Percentiles rank a stretch among this genome's conserved stretches.
These are phyloP conservation scores for Mormyrus iriodes DNA, from an alignment of 2,113 vertebrate species.

Conservation along the genomic window DNA sequence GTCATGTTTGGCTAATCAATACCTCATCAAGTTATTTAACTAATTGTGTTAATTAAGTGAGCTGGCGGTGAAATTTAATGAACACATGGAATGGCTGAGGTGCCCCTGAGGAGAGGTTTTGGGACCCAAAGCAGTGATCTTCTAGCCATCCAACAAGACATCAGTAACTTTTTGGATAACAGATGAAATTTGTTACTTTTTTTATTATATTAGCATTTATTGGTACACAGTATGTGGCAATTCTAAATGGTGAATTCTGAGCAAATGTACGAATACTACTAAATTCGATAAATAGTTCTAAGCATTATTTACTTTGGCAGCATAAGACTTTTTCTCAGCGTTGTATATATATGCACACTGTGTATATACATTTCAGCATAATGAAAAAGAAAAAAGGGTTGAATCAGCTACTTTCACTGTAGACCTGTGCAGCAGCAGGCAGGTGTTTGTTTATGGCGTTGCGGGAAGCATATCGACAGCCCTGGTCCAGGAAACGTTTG, in stretches of 20 bases:
- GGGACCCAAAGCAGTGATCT: neutral
- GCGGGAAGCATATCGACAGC: neutral
- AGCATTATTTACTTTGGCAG: neutral
- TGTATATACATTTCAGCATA: neutral
- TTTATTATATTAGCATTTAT: neutral
- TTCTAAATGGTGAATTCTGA: neutral
- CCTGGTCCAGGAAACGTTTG: neutral
- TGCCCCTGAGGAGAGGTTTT: neutral
- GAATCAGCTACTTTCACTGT: neutral
- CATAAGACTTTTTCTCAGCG: neutral
- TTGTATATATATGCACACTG: neutral
- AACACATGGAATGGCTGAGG: neutral
- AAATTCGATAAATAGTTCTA: neutral
- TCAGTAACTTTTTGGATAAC: neutral
- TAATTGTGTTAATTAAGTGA: neutral
- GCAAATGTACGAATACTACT: neutral
- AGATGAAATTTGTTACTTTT: no score
- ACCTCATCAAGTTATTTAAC: neutral
- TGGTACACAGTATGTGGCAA: neutral
- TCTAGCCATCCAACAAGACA: neutral
- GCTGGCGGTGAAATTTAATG: neutral
- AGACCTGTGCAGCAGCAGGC: neutral
- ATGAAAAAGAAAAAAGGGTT: neutral
- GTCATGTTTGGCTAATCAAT: neutral
- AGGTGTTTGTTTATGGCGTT: conserved; percentile 11